Conservation (phyloP, 2,113 vertebrate species). For the Sylvia atricapilla region DNA sequence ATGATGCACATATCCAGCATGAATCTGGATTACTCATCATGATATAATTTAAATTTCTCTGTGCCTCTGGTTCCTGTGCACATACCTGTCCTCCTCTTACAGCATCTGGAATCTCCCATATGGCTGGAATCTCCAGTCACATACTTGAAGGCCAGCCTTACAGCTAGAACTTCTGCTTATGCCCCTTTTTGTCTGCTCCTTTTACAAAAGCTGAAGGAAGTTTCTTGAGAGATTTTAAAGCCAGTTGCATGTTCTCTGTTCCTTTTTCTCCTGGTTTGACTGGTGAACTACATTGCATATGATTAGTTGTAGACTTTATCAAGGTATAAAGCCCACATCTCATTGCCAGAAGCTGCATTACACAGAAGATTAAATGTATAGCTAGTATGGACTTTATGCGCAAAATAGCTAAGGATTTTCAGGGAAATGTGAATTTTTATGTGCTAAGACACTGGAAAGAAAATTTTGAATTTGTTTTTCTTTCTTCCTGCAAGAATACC, state of each 20-base stretch:
- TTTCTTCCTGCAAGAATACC: neutral
- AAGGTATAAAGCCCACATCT: neutral
- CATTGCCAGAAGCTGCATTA: neutral
- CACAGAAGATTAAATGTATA: neutral
- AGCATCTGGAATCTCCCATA: neutral
- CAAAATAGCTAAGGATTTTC: neutral
- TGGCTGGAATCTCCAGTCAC: neutral
- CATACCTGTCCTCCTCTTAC: neutral
- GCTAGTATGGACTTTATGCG: neutral
- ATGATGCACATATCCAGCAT: neutral
- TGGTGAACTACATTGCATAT: neutral
- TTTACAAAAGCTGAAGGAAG: neutral
- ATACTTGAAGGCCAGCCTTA: neutral
- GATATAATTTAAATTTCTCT: too few species aligned
- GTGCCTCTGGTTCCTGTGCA: neutral
- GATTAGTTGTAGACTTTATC: neutral
- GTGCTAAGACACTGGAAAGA: neutral
- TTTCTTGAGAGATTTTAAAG: neutral
- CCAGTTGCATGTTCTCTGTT: neutral
- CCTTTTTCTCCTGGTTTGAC: neutral
- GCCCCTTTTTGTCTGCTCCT: neutral
- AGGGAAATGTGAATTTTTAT: neutral
- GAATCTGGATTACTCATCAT: too few species aligned
- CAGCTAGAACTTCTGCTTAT: neutral
- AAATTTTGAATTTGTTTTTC: neutral